Conservation (phyloP, 2,888 invertebrate species). For the Lasioglossum pauxillum region DNA sequence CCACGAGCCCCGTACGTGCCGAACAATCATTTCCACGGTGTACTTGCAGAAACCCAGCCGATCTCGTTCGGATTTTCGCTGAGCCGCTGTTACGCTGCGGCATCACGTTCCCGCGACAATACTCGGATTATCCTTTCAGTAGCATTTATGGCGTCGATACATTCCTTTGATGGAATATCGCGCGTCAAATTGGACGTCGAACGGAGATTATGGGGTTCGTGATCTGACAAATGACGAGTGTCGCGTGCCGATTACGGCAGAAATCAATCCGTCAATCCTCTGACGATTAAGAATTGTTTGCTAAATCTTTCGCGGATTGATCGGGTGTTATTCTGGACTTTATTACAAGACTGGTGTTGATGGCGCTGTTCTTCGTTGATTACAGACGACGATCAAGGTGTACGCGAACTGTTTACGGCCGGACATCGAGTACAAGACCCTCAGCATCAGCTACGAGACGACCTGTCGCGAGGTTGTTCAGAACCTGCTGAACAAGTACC, state of each 20-base stretch:
- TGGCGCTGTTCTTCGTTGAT: constrained; percentile 47
- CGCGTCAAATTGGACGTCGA: constrained; percentile 15
- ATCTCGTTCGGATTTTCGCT: constrained; percentile 57
- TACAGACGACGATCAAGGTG: constrained; percentile 96
- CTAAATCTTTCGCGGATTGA: not conserved
- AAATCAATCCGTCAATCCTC: not conserved
- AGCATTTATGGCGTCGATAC: constrained; percentile 21
- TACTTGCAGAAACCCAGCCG: constrained; percentile 21
- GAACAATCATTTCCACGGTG: constrained; percentile 34
- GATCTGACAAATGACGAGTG: not conserved
- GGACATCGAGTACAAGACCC: constrained; percentile 98
- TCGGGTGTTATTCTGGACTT: not conserved
- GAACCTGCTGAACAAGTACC: constrained; percentile 93
- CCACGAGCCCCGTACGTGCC: constrained; percentile 37
- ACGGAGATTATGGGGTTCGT: constrained; percentile 32
- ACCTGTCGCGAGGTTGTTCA: constrained; percentile 94
- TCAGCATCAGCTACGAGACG: constrained; percentile 95
- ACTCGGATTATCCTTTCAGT: constrained; percentile 54
- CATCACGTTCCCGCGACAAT: constrained; percentile 60
- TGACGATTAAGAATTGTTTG: not conserved
- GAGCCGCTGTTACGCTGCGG: constrained; percentile 35
- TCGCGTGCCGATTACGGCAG: not conserved
- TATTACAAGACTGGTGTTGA: constrained; percentile 16
- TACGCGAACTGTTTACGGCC: constrained; percentile 95
- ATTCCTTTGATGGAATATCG: constrained; percentile 11